phyloP scores from a whole-genome alignment of 2,888 invertebrate species.

The Germaria angustata region DNA sequence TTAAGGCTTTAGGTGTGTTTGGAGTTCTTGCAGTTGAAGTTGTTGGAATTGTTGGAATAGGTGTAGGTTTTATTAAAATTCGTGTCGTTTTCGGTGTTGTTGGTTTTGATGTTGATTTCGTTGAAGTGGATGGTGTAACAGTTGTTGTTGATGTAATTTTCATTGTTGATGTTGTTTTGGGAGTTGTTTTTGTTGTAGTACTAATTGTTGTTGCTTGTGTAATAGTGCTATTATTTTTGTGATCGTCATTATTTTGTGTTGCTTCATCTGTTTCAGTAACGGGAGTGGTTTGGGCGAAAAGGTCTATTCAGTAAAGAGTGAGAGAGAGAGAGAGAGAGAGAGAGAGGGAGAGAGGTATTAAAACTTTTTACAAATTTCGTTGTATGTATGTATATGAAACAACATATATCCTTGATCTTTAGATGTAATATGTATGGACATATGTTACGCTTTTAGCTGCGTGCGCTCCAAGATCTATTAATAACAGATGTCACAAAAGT shows the following conservation, averaged over 20 bases:
- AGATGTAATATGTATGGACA: no score
- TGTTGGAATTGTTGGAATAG: conserved; percentile 25
- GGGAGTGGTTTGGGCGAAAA: conserved; percentile 23
- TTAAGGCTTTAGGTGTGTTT: conserved; percentile 27
- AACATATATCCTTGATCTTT: no score
- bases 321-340: no score
- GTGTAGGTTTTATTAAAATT: conserved; percentile 19
- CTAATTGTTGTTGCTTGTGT: conserved; percentile 1
- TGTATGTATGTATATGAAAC: no score
- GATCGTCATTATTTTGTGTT: neutral
- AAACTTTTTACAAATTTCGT: no score
- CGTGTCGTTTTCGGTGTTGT: conserved; percentile 28
- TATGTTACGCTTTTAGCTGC: neutral
- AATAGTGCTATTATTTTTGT: neutral
- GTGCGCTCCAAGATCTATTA: no score
- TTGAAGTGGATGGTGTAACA: conserved; percentile 16
- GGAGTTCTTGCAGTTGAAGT: conserved; percentile 25
- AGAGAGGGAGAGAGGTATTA: no score
- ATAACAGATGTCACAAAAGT: no score
- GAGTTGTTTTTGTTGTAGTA: conserved; percentile 31
- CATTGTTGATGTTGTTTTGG: conserved; percentile 42
- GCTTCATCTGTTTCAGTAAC: neutral
- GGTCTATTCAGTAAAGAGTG: neutral
- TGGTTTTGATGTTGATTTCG: conserved; percentile 11
- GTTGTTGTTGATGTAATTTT: neutral